Evolutionary conservation across 2,888 invertebrate genomes (phyloP), one percentile per base, ranked within the genome.

Genomic region (Zele albiditarsus): DNA sequence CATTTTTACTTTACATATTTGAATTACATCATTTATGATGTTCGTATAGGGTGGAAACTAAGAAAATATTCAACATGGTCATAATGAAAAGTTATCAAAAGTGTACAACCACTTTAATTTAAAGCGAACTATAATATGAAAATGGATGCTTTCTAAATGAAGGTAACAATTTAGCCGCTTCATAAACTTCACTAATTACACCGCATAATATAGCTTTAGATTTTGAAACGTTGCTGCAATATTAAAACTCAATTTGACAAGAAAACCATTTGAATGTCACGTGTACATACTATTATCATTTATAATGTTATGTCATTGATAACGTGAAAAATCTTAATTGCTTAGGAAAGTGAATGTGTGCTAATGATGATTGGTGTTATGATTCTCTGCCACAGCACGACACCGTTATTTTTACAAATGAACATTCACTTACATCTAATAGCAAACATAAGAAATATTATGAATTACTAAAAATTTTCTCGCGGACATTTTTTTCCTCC

Each of bases 401-500:
- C n/a, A 20, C 73, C 63, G 75, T 76, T 78, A 71, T 67, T 76
- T 73, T 38, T 38, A 3, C 20, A 46, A 2, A n/a, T 46, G 46
- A 68, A 78, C 71, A 73, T 75, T 63, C 66, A 66, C 71, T 42
- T 73, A 38, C 71, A 65, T 38, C 69, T 60, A 1, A 14, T 14
- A 16, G 14, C 27, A 8, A 8, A 23, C 4, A 38, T 12, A 12
- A 60, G 14, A 60, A 60, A 60, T 10, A 2, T 25, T 74, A 27
- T 14, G 57, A 74, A 65, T 66, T 57, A 73, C 77, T 76, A 78
- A 73, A 77, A 74, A 53, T 33, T 66, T 16, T 60, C 33, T 23
- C 31, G 38, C 12, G 12, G 12, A 12, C 38, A 1, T 8, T 38
- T 38, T 62, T 76, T 76, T 74, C 78, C 80, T 78, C 77, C 77